Conservation (phyloP, 2,888 invertebrate genomes). For the Oxytorus armatus region DNA sequence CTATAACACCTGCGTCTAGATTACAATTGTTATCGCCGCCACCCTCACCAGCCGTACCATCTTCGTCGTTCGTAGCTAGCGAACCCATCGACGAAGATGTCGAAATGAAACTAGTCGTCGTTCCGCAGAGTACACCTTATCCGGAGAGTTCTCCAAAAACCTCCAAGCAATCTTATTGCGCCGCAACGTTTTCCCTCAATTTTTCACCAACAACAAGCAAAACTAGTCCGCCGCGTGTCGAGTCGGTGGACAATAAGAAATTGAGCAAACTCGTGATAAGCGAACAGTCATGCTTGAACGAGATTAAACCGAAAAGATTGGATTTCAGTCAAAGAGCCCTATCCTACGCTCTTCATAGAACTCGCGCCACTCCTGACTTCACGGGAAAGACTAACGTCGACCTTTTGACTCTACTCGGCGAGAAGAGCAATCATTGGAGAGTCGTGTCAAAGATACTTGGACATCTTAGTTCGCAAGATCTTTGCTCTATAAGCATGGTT, state of each 20-base stretch:
- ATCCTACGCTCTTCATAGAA: constrained; percentile 68
- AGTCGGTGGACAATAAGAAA: constrained; percentile 72
- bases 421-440: constrained; percentile 80
- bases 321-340: constrained; percentile 76
- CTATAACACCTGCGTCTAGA: constrained; percentile 73
- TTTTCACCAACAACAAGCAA: constrained; percentile 74
- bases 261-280: constrained; percentile 74
- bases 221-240: constrained; percentile 64
- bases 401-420: constrained; percentile 80
- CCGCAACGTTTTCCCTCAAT: constrained; percentile 25
- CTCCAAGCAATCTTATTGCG: neutral
- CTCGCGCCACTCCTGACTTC: constrained; percentile 74
- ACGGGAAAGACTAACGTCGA: constrained; percentile 79
- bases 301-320: constrained; percentile 79
- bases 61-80: constrained; percentile 74
- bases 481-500: constrained; percentile 82
- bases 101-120: constrained; percentile 77
- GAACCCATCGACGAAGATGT: constrained; percentile 75
- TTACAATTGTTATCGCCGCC: constrained; percentile 74
- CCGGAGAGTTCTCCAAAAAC: neutral
- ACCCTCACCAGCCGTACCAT: constrained; percentile 76
- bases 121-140: constrained; percentile 76
- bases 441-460: constrained; percentile 81
- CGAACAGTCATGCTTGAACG: constrained; percentile 71
- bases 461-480: constrained; percentile 80